Conservation (phyloP, 2,888 invertebrate genomes). For the Bugula neritina region DNA sequence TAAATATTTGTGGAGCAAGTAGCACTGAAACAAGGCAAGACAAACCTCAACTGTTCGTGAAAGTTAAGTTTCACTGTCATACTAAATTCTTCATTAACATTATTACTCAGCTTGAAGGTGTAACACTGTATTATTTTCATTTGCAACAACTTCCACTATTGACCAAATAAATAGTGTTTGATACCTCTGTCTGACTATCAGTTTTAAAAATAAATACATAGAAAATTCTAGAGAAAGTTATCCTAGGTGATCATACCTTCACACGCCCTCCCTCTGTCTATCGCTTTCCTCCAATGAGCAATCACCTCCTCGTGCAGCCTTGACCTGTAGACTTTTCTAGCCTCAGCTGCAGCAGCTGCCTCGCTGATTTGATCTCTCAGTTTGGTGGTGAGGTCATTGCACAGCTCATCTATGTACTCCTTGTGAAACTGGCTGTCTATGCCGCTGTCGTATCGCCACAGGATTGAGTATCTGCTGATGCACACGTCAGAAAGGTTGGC, state of each 20-base stretch:
- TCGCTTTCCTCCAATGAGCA: slow-evolving; percentile 34
- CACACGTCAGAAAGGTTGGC: slow-evolving; percentile 35
- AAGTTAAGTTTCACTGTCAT: too few relatives aligned
- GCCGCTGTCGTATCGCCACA: slow-evolving; percentile 49
- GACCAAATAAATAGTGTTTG: too few relatives aligned
- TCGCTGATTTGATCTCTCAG: slow-evolving; percentile 29
- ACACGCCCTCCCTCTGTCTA: neutral
- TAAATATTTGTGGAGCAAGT: too few relatives aligned
- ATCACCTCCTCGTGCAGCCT: slow-evolving; percentile 35
- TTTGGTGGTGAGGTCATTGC: slow-evolving; percentile 34
- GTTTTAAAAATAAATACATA: too few relatives aligned
- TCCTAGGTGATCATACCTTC: neutral
- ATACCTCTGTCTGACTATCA: too few relatives aligned
- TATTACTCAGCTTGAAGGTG: too few relatives aligned
- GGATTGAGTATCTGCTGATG: slow-evolving; percentile 38
- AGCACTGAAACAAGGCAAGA: too few relatives aligned
- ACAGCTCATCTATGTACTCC: slow-evolving; percentile 41
- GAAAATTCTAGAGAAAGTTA: too few relatives aligned
- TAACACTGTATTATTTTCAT: too few relatives aligned
- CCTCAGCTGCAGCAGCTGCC: neutral
- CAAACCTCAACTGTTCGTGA: too few relatives aligned
- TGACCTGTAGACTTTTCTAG: neutral
- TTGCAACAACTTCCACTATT: too few relatives aligned
- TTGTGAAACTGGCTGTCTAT: slow-evolving; percentile 43
- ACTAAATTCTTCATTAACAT: too few relatives aligned